phyloP scores from a whole-genome alignment of 2,888 invertebrate species.

The Ectemnius lituratus region DNA sequence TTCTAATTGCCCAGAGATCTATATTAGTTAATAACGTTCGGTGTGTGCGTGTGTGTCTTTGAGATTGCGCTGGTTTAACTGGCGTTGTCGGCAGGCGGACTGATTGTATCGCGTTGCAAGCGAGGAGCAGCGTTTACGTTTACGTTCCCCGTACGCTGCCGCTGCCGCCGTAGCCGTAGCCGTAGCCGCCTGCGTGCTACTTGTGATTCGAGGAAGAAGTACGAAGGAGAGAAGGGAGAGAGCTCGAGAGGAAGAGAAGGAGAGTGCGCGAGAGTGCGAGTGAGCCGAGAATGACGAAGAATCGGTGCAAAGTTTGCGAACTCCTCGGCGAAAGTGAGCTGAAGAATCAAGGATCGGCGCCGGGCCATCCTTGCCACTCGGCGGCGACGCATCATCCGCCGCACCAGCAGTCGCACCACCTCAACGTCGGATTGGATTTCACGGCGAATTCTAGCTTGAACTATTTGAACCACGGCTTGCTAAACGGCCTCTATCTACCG shows the following conservation, averaged over 20 bases:
- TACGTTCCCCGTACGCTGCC: constrained; percentile 8
- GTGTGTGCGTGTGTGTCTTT: too few relatives aligned
- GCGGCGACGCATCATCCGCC: constrained; percentile 57
- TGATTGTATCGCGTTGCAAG: not conserved
- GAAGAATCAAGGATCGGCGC: constrained; percentile 59
- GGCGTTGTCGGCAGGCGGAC: not conserved
- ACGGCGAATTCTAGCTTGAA: constrained; percentile 61
- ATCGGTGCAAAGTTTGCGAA: constrained; percentile 71
- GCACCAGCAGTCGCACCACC: constrained; percentile 65
- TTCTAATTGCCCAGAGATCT: not conserved
- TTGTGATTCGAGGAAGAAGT: constrained; percentile 9
- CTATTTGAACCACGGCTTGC: constrained; percentile 69
- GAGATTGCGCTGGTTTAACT: too few relatives aligned
- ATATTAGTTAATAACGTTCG: not conserved
- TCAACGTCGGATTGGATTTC: constrained; percentile 61
- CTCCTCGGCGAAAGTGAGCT: constrained; percentile 66
- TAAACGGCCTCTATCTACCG: constrained; percentile 79
- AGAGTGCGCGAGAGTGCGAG: constrained; percentile 1
- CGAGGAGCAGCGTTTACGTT: not conserved
- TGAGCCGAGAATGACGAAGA: constrained; percentile 66
- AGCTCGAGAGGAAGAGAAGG: not conserved
- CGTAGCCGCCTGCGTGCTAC: not conserved
- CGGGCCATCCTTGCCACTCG: constrained; percentile 71
- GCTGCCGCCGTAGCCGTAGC: not conserved
- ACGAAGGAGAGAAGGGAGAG: constrained; percentile 25